Percentiles rank a stretch among this genome's conserved stretches.
Conservation (phyloP, 2,888 invertebrate genomes). For the Blastobasis lacticolella region DNA sequence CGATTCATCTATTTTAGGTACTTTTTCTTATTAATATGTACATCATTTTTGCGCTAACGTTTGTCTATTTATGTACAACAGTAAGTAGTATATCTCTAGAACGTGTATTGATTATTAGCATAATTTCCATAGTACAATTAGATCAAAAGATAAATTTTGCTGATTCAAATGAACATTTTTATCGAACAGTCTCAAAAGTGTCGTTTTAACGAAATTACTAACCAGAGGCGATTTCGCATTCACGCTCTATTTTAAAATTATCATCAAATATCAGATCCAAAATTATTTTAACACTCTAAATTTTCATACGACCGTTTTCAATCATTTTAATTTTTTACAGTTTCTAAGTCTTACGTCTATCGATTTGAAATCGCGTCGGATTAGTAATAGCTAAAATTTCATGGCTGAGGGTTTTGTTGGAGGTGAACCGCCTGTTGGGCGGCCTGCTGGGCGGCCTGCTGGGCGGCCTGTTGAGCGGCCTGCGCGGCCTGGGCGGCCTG, state of each 20-base stretch:
- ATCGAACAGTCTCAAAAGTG: constrained; percentile 16
- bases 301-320: no score
- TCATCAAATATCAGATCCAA: constrained; percentile 26
- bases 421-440: constrained; percentile 71
- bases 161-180: constrained; percentile 21
- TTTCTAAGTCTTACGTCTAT: constrained; percentile 10
- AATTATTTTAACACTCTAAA: constrained; percentile 15
- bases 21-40: constrained; percentile 47
- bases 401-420: constrained; percentile 77
- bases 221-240: constrained; percentile 61
- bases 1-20: constrained; percentile 49
- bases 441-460: constrained; percentile 59
- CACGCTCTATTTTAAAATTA: constrained; percentile 33
- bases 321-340: neutral
- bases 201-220: constrained; percentile 40
- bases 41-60: constrained; percentile 46
- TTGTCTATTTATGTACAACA: constrained; percentile 59
- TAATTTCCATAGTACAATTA: constrained; percentile 34
- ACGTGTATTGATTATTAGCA: constrained; percentile 32
- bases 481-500: constrained; percentile 26
- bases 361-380: constrained; percentile 64
- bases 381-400: constrained; percentile 89
- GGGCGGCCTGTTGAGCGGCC: constrained; percentile 37
- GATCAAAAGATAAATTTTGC: constrained; percentile 24
- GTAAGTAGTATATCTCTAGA: constrained; percentile 45